These are phyloP conservation scores for Nephrotoma flavescens DNA, from an alignment of 2,888 invertebrate species.

Conservation along the genomic window DNA sequence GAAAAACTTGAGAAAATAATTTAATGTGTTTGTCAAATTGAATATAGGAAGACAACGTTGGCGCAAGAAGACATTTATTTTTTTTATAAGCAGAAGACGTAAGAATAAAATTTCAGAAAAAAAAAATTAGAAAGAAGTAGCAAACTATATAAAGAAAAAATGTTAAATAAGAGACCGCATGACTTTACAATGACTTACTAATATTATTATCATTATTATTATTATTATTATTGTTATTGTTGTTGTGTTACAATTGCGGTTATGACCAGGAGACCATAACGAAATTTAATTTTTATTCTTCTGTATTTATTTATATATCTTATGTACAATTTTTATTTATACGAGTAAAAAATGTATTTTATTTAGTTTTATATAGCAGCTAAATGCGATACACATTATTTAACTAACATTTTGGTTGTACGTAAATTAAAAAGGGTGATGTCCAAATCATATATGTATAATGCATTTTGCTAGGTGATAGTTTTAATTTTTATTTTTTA, in stretches of 20 bases:
- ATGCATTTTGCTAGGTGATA: not conserved
- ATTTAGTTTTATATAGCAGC: not conserved
- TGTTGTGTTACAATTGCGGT: not conserved
- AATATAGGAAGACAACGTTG: not conserved
- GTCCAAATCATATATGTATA: not conserved
- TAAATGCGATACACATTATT: not conserved
- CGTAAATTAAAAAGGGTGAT: not conserved
- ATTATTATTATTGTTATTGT: not conserved
- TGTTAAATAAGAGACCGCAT: not conserved
- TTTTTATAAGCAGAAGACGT: not conserved
- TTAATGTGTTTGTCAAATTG: not conserved
- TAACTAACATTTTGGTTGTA: not conserved
- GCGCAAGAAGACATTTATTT: not conserved
- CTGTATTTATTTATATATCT: not conserved
- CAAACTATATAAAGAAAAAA: not conserved
- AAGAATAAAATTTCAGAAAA: not conserved
- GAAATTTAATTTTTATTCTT: not conserved
- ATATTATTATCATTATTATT: not conserved
- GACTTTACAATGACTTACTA: constrained; percentile 1
- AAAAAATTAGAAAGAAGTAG: not conserved
- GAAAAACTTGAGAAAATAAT: not conserved
- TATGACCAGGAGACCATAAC: constrained; percentile 5
- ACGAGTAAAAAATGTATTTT: not conserved
- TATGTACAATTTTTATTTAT: not conserved
- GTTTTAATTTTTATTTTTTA: not conserved